phyloP scores from a whole-genome alignment of 1,140 invertebrate species.

The Onthophagus taurus region DNA sequence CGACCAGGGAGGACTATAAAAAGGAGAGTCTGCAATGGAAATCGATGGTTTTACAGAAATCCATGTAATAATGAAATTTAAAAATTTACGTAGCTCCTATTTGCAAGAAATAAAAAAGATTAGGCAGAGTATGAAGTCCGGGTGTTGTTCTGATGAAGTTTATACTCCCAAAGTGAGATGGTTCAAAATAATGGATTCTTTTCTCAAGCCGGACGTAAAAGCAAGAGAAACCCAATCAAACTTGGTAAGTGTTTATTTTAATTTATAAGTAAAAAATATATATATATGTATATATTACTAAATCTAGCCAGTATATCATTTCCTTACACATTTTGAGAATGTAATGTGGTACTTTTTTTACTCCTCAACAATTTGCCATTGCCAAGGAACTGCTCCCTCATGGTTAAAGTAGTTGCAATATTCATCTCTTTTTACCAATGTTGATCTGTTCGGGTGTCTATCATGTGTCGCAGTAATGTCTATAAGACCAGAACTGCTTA shows the following conservation, averaged over 20 bases:
- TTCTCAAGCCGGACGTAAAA: slow-evolving; percentile 14
- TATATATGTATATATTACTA: no score
- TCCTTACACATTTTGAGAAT: no score
- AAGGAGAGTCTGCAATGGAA: slow-evolving; percentile 13
- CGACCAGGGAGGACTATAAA: slow-evolving; percentile 13
- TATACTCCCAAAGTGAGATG: slow-evolving; percentile 24
- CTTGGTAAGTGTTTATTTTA: slow-evolving; percentile 17
- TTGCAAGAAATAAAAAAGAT: slow-evolving; percentile 29
- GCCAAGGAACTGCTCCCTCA: no score
- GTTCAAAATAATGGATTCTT: slow-evolving; percentile 15
- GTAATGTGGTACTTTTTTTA: no score
- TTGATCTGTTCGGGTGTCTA: no score
- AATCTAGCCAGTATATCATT: no score
- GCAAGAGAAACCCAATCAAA: slow-evolving; percentile 8
- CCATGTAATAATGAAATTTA: slow-evolving; percentile 18
- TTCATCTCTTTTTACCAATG: no score
- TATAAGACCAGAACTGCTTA: no score
- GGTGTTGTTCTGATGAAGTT: slow-evolving; percentile 19
- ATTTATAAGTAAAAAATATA: no score
- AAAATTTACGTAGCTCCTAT: slow-evolving; percentile 17
- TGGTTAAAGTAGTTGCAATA: no score
- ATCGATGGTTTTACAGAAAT: slow-evolving; percentile 13
- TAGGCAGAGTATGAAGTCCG: slow-evolving; percentile 19
- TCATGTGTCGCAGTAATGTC: no score
- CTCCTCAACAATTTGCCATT: no score